Percentiles rank a stretch among this genome's conserved stretches.
These are phyloP conservation scores for Macroglossus sobrinus DNA, from an alignment of 2,113 vertebrate species.

Conservation along the genomic window DNA sequence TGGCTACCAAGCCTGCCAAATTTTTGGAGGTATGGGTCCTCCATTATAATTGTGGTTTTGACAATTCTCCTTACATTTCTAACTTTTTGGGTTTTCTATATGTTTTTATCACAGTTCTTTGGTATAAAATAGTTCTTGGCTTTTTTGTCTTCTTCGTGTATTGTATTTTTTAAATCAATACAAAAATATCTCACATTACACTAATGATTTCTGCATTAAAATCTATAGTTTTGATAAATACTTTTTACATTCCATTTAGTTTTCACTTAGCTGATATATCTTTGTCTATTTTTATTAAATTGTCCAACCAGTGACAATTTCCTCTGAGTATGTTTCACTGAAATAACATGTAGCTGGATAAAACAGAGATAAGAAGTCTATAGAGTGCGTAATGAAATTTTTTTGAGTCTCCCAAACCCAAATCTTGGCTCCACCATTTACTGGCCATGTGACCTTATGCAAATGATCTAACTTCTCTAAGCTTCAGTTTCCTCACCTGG, in stretches of 20 bases:
- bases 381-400: not conserved
- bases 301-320: not conserved
- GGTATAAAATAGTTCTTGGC: not conserved
- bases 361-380: not conserved
- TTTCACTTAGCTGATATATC: not conserved
- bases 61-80: not conserved
- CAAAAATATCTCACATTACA: not conserved
- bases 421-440: not conserved
- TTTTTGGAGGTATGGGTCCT: not conserved
- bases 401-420: not conserved
- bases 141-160: not conserved
- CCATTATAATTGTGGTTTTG: not conserved
- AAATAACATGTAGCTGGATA: not conserved
- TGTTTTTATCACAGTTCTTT: not conserved
- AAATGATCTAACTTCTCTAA: not conserved
- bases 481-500: not conserved
- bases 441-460: not conserved
- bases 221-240: not conserved
- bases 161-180: conserved; percentile 13
- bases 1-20: not conserved
- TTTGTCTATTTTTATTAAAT: conserved; percentile 16
- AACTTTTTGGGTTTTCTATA: not conserved
- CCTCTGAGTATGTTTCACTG: not conserved
- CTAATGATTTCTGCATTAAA: conserved; percentile 24
- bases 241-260: not conserved